Percentiles rank a stretch among this genome's conserved stretches.
Conservation (phyloP, 1,140 invertebrate genomes). For the Drosophila truncata region DNA sequence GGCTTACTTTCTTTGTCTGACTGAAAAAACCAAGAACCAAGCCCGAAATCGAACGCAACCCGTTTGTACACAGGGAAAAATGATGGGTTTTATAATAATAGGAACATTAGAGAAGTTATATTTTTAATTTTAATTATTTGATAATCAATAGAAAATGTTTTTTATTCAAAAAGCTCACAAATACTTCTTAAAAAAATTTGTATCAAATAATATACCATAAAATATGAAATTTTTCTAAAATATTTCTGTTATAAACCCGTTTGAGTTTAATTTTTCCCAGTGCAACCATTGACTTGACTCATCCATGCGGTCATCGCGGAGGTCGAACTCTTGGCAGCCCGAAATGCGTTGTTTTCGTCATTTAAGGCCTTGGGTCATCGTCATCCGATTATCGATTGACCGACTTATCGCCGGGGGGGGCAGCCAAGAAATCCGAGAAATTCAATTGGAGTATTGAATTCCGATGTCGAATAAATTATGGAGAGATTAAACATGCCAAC, state of each 20-base stretch:
- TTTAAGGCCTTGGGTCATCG: slow-evolving; percentile 47
- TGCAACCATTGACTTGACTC: slow-evolving; percentile 62
- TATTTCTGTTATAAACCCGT: too few species aligned
- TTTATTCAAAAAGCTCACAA: too few species aligned
- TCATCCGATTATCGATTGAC: slow-evolving; percentile 71
- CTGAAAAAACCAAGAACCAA: slow-evolving; percentile 11
- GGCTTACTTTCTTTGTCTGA: slow-evolving; percentile 24
- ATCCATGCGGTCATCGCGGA: slow-evolving; percentile 60
- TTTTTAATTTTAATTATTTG: too few species aligned
- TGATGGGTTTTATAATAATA: too few species aligned
- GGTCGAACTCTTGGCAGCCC: slow-evolving; percentile 34
- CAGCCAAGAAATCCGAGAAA: slow-evolving; percentile 20
- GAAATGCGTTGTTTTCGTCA: slow-evolving; percentile 60
- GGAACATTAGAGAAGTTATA: too few species aligned
- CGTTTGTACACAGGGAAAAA: slow-evolving; percentile 32
- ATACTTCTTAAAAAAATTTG: too few species aligned
- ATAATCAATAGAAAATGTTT: too few species aligned
- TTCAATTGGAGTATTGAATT: slow-evolving; percentile 46
- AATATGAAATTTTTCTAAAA: not conserved
- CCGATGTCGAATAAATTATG: slow-evolving; percentile 45
- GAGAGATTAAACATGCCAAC: slow-evolving; percentile 43
- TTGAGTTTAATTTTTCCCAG: slow-evolving; percentile 1
- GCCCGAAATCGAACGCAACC: slow-evolving; percentile 13
- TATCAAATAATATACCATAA: not conserved
- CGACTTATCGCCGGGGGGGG: slow-evolving; percentile 55